Evolutionary conservation across 2,113 vertebrate genomes (phyloP), one percentile per base, ranked within the genome.

Genomic region (Epinephelus cyanopodus): DNA sequence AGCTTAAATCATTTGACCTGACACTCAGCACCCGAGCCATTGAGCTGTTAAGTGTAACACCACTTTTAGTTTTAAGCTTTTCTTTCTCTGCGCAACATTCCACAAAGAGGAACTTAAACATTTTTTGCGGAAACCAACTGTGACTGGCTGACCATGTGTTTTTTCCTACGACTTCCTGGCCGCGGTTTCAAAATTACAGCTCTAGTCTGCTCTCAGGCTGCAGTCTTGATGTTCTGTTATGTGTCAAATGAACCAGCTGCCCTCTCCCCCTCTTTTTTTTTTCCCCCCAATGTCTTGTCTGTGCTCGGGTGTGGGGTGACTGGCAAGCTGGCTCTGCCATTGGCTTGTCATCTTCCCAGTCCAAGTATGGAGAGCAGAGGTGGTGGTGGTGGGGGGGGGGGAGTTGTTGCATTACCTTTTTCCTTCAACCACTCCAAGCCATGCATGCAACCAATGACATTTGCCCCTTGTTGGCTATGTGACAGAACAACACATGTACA

Each of bases 361-460:
- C 95, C 95, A 95, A 89, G 84, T 95, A 94, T 94, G 92, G 94
- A 92, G 85, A 91, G 84, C 88, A 15, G 72, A 64, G 87, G 95
- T 90, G 93, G 72, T 42, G 82, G 45, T 9, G 48, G 50, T 9
- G 37, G 23, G 4, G 52, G 50, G 47, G 23, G 91, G 78, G 90
- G 82, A 90, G 85, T 82, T 89, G 80, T 64, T 66, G 58, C 47
- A 93, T 96, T 92, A 96, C 96, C 96, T 97, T 96, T 97, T 91
- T 89, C 96, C 96, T 92, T 92, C 95, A 93, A 95, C 94, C 93
- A 93, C 87, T 81, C 65, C 94, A 94, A 72, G 78, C 65, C 95
- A 94, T 73, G 78, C 95, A 95, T 94, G 96, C 95, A 87, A 74
- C 3, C 23, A n/a, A 3, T 77, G 84, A 39, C 81, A 87, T 89